Evolutionary conservation across 1,140 invertebrate species (phyloP).

Genomic region (Brachionus paranguensis): DNA sequence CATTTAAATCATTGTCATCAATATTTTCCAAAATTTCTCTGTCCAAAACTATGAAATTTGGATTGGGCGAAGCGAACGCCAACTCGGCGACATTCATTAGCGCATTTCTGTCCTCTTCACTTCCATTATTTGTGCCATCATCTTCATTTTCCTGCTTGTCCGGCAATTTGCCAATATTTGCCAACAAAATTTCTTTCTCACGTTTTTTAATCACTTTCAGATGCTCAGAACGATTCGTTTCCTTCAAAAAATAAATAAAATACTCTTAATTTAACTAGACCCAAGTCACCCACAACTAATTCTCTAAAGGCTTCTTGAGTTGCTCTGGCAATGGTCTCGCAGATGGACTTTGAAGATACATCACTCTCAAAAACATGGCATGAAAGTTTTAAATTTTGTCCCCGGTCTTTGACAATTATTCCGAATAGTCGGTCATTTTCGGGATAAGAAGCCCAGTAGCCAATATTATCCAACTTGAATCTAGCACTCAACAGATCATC

Average conservation of each 20-base stretch:
- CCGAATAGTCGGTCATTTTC: constrained; percentile 4
- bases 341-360: neutral
- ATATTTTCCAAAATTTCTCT: neutral
- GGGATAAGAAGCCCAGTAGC: neutral
- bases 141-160: neutral
- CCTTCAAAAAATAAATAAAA: neutral
- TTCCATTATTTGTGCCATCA: neutral
- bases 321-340: neutral
- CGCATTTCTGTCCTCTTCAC: neutral
- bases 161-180: neutral
- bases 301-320: neutral
- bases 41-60: constrained; percentile 5
- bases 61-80: constrained; percentile 18
- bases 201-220: constrained; percentile 16
- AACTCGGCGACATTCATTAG: neutral
- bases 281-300: neutral
- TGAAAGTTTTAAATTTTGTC: neutral
- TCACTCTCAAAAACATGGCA: constrained; percentile 23
- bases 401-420: neutral
- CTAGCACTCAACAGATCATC: neutral
- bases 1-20: neutral
- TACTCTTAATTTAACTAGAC: no score
- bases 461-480: constrained; percentile 3
- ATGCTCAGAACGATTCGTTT: neutral
- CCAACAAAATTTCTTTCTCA: constrained; percentile 15